Percentiles rank a stretch among this genome's conserved stretches.
Conservation (phyloP, 2,888 invertebrate genomes). For the Eristalinus aeneus region DNA sequence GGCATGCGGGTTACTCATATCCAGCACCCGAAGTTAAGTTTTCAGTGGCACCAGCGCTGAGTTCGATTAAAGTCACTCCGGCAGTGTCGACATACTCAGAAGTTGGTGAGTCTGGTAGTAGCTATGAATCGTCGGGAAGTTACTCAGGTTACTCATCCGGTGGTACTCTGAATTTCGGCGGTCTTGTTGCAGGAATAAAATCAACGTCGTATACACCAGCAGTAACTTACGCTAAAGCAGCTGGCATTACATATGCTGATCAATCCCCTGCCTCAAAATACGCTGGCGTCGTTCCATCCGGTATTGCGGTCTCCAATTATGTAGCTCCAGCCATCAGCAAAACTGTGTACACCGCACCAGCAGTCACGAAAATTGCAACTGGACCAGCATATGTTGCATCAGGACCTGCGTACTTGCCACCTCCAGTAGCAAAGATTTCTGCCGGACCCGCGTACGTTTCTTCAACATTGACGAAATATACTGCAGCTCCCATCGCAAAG, state of each 20-base stretch:
- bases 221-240: slow-evolving; percentile 77
- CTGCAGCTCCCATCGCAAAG: slow-evolving; percentile 37
- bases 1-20: slow-evolving; percentile 82
- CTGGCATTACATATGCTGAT: slow-evolving; percentile 77
- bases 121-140: slow-evolving; percentile 76
- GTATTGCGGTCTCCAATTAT: slow-evolving; percentile 83
- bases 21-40: slow-evolving; percentile 82
- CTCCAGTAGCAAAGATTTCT: slow-evolving; percentile 56
- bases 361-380: slow-evolving; percentile 22
- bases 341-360: slow-evolving; percentile 52
- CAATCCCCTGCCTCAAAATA: slow-evolving; percentile 79
- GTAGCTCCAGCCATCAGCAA: slow-evolving; percentile 80
- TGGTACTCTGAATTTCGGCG: slow-evolving; percentile 74
- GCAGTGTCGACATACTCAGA: slow-evolving; percentile 76
- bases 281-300: slow-evolving; percentile 80
- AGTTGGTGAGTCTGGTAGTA: slow-evolving; percentile 75
- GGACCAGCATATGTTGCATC: slow-evolving; percentile 9
- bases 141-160: slow-evolving; percentile 75
- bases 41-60: slow-evolving; percentile 78
- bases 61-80: slow-evolving; percentile 76
- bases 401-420: slow-evolving; percentile 26
- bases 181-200: slow-evolving; percentile 75
- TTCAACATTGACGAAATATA: slow-evolving; percentile 52
- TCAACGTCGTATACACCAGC: slow-evolving; percentile 75
- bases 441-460: slow-evolving; percentile 73